Conservation (phyloP, 35 echinoderm and acorn worm species). For the Diadema setosum region DNA sequence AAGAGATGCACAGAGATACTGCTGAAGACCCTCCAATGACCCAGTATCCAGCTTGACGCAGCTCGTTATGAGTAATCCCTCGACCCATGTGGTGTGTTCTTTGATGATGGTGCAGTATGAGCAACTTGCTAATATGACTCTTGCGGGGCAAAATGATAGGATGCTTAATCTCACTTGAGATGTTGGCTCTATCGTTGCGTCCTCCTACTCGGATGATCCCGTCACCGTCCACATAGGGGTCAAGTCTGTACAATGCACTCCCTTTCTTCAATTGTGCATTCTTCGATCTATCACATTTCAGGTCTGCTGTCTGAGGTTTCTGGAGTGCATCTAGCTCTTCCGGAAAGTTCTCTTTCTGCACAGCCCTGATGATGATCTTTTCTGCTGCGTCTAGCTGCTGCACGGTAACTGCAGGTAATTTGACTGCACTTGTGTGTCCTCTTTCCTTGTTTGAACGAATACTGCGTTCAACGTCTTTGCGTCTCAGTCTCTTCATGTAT, state of each 20-base stretch:
- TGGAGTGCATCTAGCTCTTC: neutral
- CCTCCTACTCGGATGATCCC: constrained; percentile 75
- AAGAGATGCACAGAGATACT: constrained; percentile 35
- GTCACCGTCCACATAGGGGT: constrained; percentile 63
- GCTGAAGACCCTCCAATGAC: constrained; percentile 52
- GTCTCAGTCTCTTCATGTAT: constrained; percentile 3
- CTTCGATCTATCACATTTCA: neutral
- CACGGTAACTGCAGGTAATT: neutral
- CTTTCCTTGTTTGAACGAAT: no score
- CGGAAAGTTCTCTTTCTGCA: constrained; percentile 1
- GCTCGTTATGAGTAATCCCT: constrained; percentile 51
- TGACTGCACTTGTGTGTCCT: no score
- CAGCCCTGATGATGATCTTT: neutral
- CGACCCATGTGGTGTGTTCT: constrained; percentile 46
- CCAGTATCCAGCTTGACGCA: constrained; percentile 63
- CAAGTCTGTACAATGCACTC: constrained; percentile 53
- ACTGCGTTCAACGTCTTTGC: neutral
- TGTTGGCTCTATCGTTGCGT: constrained; percentile 7
- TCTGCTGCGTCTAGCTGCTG: constrained; percentile 21
- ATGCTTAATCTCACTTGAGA: constrained; percentile 36
- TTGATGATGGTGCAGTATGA: constrained; percentile 66
- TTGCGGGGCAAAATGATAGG: constrained; percentile 49
- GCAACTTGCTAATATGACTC: constrained; percentile 46
- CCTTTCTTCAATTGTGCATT: constrained; percentile 20
- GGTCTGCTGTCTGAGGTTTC: neutral